These are phyloP conservation scores for Stenopsyche tienmushanensis DNA, from an alignment of 1,140 invertebrate genomes.

Conservation along the genomic window DNA sequence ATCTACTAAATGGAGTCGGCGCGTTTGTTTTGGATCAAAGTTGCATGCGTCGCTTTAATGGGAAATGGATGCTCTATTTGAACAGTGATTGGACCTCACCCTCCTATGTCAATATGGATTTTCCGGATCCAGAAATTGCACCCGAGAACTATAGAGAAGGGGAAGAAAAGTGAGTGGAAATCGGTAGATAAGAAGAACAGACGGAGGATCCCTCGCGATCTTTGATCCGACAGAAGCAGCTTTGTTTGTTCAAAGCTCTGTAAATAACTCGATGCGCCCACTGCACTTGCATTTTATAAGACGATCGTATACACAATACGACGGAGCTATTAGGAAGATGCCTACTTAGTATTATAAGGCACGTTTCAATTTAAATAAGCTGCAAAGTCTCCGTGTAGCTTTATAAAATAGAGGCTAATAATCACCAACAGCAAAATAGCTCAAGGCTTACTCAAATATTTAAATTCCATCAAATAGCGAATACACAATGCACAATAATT, in stretches of 20 bases:
- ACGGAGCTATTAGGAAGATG: no score
- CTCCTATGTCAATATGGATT: conserved; percentile 11
- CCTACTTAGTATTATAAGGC: no score
- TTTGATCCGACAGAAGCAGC: conserved; percentile 13
- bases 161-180: conserved; percentile 30
- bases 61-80: conserved; percentile 40
- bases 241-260: conserved; percentile 8
- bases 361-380: no score
- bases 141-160: background rate
- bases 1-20: no score
- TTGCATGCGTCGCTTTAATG: conserved; percentile 29
- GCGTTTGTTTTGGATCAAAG: conserved; percentile 25
- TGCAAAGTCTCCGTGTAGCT: no score
- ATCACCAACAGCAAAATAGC: no score
- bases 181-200: conserved; percentile 29
- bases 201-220: conserved; percentile 22
- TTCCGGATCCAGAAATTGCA: conserved; percentile 11
- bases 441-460: no score
- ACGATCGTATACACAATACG: no score
- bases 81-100: conserved; percentile 25
- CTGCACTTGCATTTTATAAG: no score
- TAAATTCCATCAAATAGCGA: no score
- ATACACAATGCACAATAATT: no score
- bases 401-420: no score
- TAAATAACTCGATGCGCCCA: conserved; percentile 12